Percentiles rank a stretch among this genome's conserved stretches.
Evolutionary conservation across 2,888 invertebrate genomes (phyloP).

Genomic region (Agrotis clavis): DNA sequence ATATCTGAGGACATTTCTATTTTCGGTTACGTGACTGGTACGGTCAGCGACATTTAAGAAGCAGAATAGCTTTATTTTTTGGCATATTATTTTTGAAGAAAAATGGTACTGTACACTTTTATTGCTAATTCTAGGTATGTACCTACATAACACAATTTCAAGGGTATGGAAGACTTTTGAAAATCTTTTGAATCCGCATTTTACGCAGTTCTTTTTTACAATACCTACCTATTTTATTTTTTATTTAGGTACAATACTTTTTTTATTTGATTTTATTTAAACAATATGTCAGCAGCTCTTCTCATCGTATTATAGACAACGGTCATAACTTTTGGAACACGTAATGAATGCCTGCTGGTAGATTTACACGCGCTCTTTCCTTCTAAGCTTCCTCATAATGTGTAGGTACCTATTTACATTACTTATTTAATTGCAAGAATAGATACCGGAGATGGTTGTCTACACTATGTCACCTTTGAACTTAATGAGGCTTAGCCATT

Average conservation of each 20-base stretch:
- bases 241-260: too few relatives aligned
- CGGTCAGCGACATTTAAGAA: background rate
- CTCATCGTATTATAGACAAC: background rate
- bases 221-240: too few relatives aligned
- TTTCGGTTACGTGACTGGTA: background rate
- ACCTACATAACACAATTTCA: too few relatives aligned
- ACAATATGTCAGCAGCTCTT: too few relatives aligned
- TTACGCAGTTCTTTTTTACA: too few relatives aligned
- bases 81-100: background rate
- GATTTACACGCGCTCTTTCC: too few relatives aligned
- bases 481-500: background rate
- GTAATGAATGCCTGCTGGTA: background rate
- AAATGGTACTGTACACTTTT: background rate
- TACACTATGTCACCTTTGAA: slow-evolving; percentile 1
- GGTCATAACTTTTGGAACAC: background rate
- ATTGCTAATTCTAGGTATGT: background rate
- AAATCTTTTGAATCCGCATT: too few relatives aligned
- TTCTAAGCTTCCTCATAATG: background rate
- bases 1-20: background rate
- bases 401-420: background rate
- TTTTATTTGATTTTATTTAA: too few relatives aligned
- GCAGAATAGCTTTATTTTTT: background rate
- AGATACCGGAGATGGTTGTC: background rate
- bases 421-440: slow-evolving; percentile 12
- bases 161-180: too few relatives aligned